phyloP scores from a whole-genome alignment of 2,888 invertebrate genomes.

The Phymatocera aterrima region DNA sequence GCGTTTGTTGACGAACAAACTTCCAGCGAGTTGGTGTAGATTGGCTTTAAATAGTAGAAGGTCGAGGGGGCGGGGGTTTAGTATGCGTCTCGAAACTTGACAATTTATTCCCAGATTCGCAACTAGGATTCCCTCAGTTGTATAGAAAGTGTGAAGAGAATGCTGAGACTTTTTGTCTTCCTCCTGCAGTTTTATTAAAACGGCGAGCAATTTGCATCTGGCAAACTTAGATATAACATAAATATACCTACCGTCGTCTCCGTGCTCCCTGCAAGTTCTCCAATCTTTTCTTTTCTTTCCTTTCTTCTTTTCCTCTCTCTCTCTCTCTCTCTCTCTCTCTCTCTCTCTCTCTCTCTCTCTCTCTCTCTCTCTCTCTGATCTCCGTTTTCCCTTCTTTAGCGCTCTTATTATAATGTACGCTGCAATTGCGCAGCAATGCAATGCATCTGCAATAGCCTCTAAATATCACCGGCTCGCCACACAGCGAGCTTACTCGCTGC shows the following conservation, averaged over 20 bases:
- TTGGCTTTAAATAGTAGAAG: background rate
- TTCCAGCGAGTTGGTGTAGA: background rate
- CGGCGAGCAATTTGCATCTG: too few relatives aligned
- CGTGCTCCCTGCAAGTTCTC: too few relatives aligned
- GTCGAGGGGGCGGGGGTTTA: background rate
- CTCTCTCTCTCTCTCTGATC: too few relatives aligned
- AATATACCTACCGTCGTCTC: too few relatives aligned
- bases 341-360: too few relatives aligned
- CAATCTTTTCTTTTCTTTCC: too few relatives aligned
- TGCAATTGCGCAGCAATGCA: background rate
- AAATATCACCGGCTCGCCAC: constrained; percentile 1
- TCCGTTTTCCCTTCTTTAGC: too few relatives aligned
- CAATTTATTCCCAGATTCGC: background rate
- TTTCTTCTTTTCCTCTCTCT: too few relatives aligned
- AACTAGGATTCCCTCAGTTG: background rate
- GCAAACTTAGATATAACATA: too few relatives aligned
- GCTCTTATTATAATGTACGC: background rate
- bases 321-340: too few relatives aligned
- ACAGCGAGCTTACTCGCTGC: too few relatives aligned
- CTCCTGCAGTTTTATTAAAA: background rate
- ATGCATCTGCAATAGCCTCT: background rate
- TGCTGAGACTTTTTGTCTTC: background rate
- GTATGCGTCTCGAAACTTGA: background rate
- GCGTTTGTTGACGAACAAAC: background rate
- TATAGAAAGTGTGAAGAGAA: background rate